A percentile compares a stretch with the other conserved stretches of the same genome.
Conservation (phyloP, 2,797 vertebrate species). For the Sebastes ruberrimus region DNA sequence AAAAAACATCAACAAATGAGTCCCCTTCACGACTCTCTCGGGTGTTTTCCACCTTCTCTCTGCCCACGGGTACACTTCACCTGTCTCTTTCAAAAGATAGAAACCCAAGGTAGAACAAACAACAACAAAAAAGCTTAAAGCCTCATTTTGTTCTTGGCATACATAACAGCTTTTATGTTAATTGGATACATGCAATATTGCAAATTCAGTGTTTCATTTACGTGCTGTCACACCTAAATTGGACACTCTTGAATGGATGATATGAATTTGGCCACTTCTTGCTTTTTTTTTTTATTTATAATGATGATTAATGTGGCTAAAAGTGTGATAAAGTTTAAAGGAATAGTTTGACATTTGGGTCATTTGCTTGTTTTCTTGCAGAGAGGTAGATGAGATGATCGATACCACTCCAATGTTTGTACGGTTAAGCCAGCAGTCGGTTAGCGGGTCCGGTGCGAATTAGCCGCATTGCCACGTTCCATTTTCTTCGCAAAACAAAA, state of each 20-base stretch:
- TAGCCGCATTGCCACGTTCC: too few relatives aligned
- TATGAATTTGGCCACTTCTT: neutral
- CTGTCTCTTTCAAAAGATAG: slow-evolving; percentile 15
- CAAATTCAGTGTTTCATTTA: slow-evolving; percentile 1
- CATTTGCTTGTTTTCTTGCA: neutral
- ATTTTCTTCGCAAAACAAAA: too few relatives aligned
- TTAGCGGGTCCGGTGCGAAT: neutral
- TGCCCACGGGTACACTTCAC: slow-evolving; percentile 4
- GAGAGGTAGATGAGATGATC: neutral
- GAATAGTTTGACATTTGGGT: neutral
- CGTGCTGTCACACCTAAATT: neutral
- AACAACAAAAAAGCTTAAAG: slow-evolving; percentile 1
- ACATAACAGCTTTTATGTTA: neutral
- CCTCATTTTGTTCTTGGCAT: slow-evolving; percentile 1
- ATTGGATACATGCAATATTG: neutral
- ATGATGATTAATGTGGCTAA: neutral
- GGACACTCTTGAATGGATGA: neutral
- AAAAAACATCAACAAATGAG: neutral
- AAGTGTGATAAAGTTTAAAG: neutral
- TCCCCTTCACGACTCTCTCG: neutral
- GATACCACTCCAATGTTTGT: neutral
- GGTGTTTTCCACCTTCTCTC: slow-evolving; percentile 17
- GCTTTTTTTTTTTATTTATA: neutral
- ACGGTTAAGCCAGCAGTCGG: neutral
- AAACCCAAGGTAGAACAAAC: neutral